phyloP scores from a whole-genome alignment of 2,888 invertebrate genomes.

The Sylvicola fuscatus region DNA sequence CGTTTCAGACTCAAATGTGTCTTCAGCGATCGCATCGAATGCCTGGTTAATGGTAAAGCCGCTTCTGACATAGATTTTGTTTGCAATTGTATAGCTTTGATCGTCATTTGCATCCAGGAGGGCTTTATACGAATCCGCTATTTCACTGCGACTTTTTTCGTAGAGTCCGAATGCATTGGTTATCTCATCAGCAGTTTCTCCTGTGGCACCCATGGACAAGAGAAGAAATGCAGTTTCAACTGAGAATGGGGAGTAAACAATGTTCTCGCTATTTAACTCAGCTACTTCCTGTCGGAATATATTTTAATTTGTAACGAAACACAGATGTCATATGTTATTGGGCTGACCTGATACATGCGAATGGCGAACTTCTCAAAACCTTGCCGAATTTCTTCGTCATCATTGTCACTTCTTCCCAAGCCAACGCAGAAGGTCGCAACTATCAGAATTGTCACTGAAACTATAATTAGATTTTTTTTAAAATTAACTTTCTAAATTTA shows the following conservation, averaged over 20 bases:
- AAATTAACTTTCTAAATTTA: too few species aligned
- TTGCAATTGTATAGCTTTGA: constrained; percentile 34
- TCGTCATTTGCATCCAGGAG: constrained; percentile 8
- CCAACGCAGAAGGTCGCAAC: too few species aligned
- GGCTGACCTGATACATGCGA: too few species aligned
- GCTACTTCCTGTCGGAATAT: too few species aligned
- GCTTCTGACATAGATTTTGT: constrained; percentile 44
- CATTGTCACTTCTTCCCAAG: too few species aligned
- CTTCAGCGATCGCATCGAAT: constrained; percentile 34
- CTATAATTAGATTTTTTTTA: too few species aligned
- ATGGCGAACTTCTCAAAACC: too few species aligned
- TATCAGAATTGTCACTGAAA: too few species aligned
- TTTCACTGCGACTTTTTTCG: constrained; percentile 14
- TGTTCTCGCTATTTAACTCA: constrained; percentile 23
- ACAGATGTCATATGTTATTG: too few species aligned
- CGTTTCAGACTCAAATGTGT: constrained; percentile 40
- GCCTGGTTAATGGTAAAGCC: constrained; percentile 30
- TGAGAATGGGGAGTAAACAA: constrained; percentile 53
- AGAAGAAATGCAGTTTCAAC: constrained; percentile 50
- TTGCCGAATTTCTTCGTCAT: too few species aligned
- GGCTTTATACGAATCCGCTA: constrained; percentile 2
- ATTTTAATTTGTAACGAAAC: too few species aligned
- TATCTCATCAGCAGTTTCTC: constrained; percentile 37
- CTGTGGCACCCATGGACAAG: constrained; percentile 48
- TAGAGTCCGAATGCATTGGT: constrained; percentile 33